Conservation (phyloP, 2,888 invertebrate genomes). For the Mechanitis messenoides region DNA sequence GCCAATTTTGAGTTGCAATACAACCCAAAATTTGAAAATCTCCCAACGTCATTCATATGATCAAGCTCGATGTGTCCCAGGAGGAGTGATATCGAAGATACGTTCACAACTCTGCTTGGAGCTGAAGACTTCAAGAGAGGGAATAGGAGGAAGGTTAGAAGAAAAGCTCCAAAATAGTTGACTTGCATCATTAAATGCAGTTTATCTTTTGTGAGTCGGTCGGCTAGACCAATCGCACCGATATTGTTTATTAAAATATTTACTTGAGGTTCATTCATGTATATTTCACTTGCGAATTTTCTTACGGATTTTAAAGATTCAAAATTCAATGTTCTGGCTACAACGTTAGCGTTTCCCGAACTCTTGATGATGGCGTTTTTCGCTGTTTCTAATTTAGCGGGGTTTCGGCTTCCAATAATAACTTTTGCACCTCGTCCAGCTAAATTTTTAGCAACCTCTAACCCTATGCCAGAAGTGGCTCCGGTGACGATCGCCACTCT, state of each 20-base stretch:
- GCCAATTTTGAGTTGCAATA: conserved; percentile 74
- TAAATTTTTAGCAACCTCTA: conserved; percentile 56
- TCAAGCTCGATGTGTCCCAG: conserved; percentile 81
- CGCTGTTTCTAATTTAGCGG: conserved; percentile 42
- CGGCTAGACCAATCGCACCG: conserved; percentile 58
- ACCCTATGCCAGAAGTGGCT: conserved; percentile 53
- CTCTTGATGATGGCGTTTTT: conserved; percentile 38
- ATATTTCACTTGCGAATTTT: conserved; percentile 75
- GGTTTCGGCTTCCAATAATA: conserved; percentile 74
- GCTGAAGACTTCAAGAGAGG: conserved; percentile 50
- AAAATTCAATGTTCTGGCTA: conserved; percentile 64
- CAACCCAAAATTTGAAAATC: conserved; percentile 73
- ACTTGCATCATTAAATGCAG: conserved; percentile 80
- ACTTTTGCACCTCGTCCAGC: conserved; percentile 74
- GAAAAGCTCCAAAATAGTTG: conserved; percentile 56
- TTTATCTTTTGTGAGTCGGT: conserved; percentile 75
- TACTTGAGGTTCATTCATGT: conserved; percentile 62
- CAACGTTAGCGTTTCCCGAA: conserved; percentile 42
- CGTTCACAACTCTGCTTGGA: conserved; percentile 54
- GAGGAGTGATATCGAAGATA: conserved; percentile 77
- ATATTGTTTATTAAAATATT: conserved; percentile 68
- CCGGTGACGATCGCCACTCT: conserved; percentile 64
- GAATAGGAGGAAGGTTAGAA: conserved; percentile 53
- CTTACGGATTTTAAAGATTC: conserved; percentile 71
- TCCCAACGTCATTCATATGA: conserved; percentile 82